These are phyloP conservation scores for Drosophila stalkeri DNA, from an alignment of 2,888 invertebrate species.

Conservation along the genomic window DNA sequence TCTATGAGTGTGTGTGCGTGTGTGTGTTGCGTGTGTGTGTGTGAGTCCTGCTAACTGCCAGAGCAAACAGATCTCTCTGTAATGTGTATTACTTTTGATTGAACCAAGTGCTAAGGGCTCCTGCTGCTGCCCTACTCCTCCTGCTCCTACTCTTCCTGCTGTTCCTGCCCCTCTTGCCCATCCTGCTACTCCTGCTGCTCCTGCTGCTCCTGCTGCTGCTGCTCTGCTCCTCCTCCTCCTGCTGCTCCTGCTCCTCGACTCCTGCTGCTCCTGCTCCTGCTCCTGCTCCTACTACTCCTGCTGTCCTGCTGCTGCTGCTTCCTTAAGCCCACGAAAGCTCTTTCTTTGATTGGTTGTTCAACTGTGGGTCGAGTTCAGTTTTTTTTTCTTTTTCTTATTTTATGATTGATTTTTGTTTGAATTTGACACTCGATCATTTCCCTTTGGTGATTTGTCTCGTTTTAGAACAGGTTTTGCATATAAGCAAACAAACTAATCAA, in stretches of 20 bases:
- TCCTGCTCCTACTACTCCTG: background rate
- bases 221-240: background rate
- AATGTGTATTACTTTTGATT: constrained; percentile 61
- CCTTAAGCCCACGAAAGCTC: constrained; percentile 47
- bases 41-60: constrained; percentile 1
- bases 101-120: constrained; percentile 17
- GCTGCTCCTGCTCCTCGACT: too few species aligned
- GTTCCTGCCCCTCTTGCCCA: background rate
- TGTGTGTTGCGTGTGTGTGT: background rate
- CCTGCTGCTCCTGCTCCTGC: background rate
- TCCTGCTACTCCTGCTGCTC: background rate
- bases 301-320: background rate
- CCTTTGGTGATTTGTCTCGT: constrained; percentile 39
- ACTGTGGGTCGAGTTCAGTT: constrained; percentile 28
- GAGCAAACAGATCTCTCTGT: constrained; percentile 50
- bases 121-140: background rate
- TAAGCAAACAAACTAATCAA: constrained; percentile 13
- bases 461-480: background rate
- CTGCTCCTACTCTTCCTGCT: background rate
- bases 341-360: constrained; percentile 37
- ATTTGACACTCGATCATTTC: constrained; percentile 35
- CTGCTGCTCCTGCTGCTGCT: background rate
- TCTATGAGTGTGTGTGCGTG: background rate
- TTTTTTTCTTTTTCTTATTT: constrained; percentile 13
- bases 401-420: constrained; percentile 67